Conservation (phyloP, 2,113 vertebrate genomes). For the Piaya cayana region DNA sequence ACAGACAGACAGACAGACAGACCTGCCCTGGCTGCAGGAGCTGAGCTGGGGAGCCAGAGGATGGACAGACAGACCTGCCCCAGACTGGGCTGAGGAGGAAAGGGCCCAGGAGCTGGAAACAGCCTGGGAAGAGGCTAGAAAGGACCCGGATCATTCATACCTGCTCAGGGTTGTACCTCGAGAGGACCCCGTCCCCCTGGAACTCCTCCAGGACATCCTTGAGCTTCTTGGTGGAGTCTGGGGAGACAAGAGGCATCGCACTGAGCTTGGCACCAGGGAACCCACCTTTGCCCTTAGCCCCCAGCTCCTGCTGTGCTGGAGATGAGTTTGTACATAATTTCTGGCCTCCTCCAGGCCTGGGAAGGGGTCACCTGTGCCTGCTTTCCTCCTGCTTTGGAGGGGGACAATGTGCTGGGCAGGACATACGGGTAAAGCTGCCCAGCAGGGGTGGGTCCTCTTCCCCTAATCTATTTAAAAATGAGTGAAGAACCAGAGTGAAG, state of each 20-base stretch:
- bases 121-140: neutral
- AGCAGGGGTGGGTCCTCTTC: neutral
- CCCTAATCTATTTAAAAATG: neutral
- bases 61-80: neutral
- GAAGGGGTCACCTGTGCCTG: neutral
- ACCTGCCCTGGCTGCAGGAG: no score
- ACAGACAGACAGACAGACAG: neutral
- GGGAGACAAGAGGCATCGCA: constrained; percentile 24
- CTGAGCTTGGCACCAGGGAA: accelerated
- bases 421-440: neutral
- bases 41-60: no score
- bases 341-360: neutral
- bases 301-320: neutral
- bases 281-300: neutral
- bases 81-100: neutral
- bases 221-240: constrained; percentile 93
- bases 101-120: neutral
- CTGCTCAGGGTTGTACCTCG: constrained; percentile 90
- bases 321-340: neutral
- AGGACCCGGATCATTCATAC: constrained; percentile 74
- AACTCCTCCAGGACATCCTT: constrained; percentile 95
- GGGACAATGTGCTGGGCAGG: neutral
- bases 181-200: constrained; percentile 84
- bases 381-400: neutral
- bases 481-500: neutral